phyloP scores from a whole-genome alignment of 2,113 vertebrate genomes.

The Bubalus kerabau region DNA sequence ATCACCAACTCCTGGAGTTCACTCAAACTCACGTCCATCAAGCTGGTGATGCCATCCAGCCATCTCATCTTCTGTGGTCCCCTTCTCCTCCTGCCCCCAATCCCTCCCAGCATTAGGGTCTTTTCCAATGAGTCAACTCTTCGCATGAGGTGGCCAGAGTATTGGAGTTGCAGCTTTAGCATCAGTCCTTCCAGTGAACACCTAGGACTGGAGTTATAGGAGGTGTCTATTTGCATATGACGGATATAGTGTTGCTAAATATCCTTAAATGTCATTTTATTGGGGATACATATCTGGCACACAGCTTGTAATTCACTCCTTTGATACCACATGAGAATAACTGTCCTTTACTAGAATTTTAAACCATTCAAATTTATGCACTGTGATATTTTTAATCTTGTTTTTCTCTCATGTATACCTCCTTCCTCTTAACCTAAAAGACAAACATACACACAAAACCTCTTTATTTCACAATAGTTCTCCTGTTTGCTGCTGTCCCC shows the following conservation, averaged over 20 bases:
- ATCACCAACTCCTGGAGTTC: background rate
- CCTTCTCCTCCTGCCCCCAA: too few species aligned
- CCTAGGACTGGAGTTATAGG: too few species aligned
- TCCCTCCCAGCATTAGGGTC: too few species aligned
- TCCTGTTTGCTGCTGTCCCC: background rate
- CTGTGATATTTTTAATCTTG: background rate
- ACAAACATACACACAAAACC: background rate
- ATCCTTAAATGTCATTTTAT: background rate
- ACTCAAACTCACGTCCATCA: background rate
- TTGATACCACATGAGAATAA: background rate
- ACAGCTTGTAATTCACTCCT: background rate
- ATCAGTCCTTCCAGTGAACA: too few species aligned
- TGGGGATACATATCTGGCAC: background rate
- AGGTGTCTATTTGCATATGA: too few species aligned
- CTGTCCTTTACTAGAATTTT: background rate
- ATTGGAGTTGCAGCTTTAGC: too few species aligned
- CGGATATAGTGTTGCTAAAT: background rate
- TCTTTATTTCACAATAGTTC: background rate
- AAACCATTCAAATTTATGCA: background rate
- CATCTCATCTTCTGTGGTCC: too few species aligned
- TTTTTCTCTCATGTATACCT: background rate
- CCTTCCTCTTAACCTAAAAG: background rate
- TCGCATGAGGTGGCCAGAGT: too few species aligned
- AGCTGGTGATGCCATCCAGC: background rate
- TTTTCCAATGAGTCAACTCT: too few species aligned